Conservation (phyloP, 2,888 invertebrate genomes). For the Andrena praecox region DNA sequence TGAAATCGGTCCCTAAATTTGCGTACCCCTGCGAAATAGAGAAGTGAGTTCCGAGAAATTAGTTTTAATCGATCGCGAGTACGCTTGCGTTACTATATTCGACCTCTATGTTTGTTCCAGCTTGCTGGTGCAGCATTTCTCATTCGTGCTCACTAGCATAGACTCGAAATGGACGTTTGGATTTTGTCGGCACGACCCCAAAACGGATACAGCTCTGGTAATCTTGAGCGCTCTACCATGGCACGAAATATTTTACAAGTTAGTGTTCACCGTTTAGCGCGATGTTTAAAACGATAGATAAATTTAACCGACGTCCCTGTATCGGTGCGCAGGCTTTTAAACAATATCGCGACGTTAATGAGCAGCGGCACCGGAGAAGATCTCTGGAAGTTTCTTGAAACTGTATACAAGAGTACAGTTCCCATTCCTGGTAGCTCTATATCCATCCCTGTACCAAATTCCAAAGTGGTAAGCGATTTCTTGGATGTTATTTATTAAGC, state of each 20-base stretch:
- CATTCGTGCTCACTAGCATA: slow-evolving; percentile 97
- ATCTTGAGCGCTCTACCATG: slow-evolving; percentile 96
- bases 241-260: slow-evolving; percentile 98
- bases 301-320: neutral
- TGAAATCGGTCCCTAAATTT: slow-evolving; percentile 95
- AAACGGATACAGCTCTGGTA: slow-evolving; percentile 93
- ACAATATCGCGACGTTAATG: slow-evolving; percentile 92
- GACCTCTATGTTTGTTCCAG: slow-evolving; percentile 86
- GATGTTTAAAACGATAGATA: neutral
- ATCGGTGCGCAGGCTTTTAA: slow-evolving; percentile 88
- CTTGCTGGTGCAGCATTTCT: slow-evolving; percentile 95
- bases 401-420: slow-evolving; percentile 89
- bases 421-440: slow-evolving; percentile 90
- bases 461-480: slow-evolving; percentile 86
- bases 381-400: slow-evolving; percentile 88
- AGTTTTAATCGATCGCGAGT: neutral
- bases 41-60: slow-evolving; percentile 87
- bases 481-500: neutral
- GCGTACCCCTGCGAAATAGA: slow-evolving; percentile 94
- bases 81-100: neutral
- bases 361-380: slow-evolving; percentile 87
- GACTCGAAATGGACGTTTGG: slow-evolving; percentile 99
- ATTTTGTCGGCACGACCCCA: slow-evolving; percentile 97
- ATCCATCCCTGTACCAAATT: slow-evolving; percentile 86
- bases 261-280: slow-evolving; percentile 81